phyloP scores from a whole-genome alignment of 2,888 invertebrate species.

The Oscheius sp. region DNA sequence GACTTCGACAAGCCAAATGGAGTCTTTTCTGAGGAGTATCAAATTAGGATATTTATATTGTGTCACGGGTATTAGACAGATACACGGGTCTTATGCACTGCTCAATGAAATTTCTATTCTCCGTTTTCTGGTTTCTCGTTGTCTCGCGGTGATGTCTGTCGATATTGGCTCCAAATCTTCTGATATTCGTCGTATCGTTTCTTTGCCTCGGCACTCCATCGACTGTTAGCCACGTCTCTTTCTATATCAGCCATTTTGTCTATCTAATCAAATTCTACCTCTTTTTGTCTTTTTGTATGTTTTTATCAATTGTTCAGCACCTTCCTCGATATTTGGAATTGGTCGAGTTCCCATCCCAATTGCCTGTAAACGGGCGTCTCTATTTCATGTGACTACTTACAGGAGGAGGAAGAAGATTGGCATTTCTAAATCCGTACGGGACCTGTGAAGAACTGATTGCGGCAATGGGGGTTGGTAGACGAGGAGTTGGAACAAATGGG shows the following conservation, averaged over 20 bases:
- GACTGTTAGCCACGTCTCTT: slow-evolving; percentile 41
- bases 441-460: slow-evolving; percentile 3
- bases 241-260: slow-evolving; percentile 36
- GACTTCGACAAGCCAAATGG: slow-evolving; percentile 51
- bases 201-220: slow-evolving; percentile 54
- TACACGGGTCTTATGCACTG: slow-evolving; percentile 18
- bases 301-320: slow-evolving; percentile 42
- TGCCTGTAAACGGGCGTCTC: not conserved
- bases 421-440: not conserved
- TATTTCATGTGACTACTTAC: slow-evolving; percentile 21
- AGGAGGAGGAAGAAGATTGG: slow-evolving; percentile 17
- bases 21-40: slow-evolving; percentile 40
- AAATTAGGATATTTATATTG: not conserved
- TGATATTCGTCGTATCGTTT: slow-evolving; percentile 53
- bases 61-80: not conserved
- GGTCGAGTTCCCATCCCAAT: not conserved
- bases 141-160: slow-evolving; percentile 26
- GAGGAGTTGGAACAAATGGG: slow-evolving; percentile 31
- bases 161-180: slow-evolving; percentile 43
- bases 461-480: slow-evolving; percentile 9
- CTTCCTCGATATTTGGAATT: slow-evolving; percentile 27
- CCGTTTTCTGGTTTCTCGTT: not conserved
- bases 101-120: slow-evolving; percentile 14
- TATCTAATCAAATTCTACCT: slow-evolving; percentile 23
- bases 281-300: slow-evolving; percentile 44